Conservation (phyloP, 2,113 vertebrate genomes). For the Tympanuchus pallidicinctus region DNA sequence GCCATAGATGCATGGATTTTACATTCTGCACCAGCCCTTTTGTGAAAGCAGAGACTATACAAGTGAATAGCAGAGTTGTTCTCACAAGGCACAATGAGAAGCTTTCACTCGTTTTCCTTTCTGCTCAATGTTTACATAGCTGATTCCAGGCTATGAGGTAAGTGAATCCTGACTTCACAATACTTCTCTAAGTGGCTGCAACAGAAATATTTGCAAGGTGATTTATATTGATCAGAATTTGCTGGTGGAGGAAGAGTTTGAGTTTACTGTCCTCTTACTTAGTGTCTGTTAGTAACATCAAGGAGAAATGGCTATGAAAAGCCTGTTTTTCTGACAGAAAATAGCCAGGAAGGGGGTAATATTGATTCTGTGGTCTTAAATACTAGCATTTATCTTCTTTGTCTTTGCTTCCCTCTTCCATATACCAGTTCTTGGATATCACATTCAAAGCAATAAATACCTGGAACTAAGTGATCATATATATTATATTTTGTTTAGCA, state of each 20-base stretch:
- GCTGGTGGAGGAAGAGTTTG: constrained; percentile 5
- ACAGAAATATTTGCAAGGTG: constrained; percentile 5
- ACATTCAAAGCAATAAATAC: neutral
- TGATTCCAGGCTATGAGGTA: neutral
- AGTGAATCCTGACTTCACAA: neutral
- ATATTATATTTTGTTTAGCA: neutral
- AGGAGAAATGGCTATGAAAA: neutral
- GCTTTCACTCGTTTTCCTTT: neutral
- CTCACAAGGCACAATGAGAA: neutral
- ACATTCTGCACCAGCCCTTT: neutral
- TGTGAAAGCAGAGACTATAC: neutral
- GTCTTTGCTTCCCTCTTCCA: neutral
- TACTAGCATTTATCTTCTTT: constrained; percentile 1
- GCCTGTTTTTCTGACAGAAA: neutral
- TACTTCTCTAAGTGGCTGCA: neutral
- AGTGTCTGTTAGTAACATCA: neutral
- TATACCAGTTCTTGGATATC: neutral
- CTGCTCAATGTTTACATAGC: neutral
- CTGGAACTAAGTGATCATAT: neutral
- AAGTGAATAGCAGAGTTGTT: neutral
- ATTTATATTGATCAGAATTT: constrained; percentile 41
- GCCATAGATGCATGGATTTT: neutral
- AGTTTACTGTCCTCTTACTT: constrained; percentile 27
- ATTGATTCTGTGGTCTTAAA: constrained; percentile 34
- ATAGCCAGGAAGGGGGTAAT: neutral